A percentile compares a stretch with the other conserved stretches of the same genome.
phyloP scores from a whole-genome alignment of 2,113 vertebrate species.

The Aegithalos caudatus region DNA sequence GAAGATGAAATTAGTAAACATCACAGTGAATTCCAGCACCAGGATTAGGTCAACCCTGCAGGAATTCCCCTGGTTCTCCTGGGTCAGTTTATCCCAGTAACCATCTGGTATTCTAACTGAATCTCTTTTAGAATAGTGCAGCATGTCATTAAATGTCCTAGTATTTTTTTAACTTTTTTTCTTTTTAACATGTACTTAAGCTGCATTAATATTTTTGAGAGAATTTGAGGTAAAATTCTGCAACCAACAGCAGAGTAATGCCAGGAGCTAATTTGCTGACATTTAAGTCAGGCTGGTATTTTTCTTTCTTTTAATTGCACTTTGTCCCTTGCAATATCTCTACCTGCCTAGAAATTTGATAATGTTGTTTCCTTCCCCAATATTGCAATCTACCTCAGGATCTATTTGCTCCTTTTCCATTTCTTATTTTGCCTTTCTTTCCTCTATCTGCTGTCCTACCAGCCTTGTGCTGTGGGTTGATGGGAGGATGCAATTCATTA shows the following conservation, averaged over 20 bases:
- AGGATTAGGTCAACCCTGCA: not conserved
- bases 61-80: not conserved
- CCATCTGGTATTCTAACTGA: not conserved
- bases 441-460: not conserved
- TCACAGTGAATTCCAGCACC: accelerated
- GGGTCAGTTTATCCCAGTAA: not conserved
- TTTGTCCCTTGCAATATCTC: not conserved
- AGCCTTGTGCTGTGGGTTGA: not conserved
- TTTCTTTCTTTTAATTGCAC: not conserved
- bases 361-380: not conserved
- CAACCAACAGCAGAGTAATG: not conserved
- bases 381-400: not conserved
- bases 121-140: not conserved
- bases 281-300: not conserved
- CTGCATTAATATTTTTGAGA: not conserved
- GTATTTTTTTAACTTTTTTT: not conserved
- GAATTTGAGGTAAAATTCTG: not conserved
- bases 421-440: not conserved
- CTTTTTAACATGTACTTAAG: not conserved
- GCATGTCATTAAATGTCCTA: accelerated
- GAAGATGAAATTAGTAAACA: accelerated
- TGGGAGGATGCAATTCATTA: not conserved
- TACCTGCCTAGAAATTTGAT: not conserved
- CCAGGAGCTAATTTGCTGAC: not conserved
- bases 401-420: not conserved